These are phyloP conservation scores for Ligdia adustata DNA, from an alignment of 2,888 invertebrate species.

Conservation along the genomic window DNA sequence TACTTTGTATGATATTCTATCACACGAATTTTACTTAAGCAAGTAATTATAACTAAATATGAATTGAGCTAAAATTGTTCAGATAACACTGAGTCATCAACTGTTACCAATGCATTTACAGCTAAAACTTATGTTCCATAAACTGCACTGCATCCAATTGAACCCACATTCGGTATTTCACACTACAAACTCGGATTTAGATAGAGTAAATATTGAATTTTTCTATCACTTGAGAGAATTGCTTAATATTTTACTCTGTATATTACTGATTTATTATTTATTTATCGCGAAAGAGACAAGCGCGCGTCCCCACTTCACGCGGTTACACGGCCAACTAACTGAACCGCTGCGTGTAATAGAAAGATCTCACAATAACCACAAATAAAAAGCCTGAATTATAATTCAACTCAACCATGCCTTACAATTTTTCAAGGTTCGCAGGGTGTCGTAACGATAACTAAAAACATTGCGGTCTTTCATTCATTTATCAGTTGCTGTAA, in stretches of 20 bases:
- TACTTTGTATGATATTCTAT: too few species aligned
- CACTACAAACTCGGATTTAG: too few species aligned
- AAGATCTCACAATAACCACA: conserved; percentile 67
- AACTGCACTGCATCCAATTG: conserved; percentile 26
- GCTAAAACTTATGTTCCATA: conserved; percentile 19
- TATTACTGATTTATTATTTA: background rate
- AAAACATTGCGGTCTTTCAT: conserved; percentile 30
- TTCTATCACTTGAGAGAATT: conserved; percentile 1
- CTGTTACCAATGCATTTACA: conserved; percentile 5
- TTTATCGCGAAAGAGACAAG: conserved; percentile 38
- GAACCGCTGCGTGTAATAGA: conserved; percentile 58
- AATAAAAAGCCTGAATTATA: conserved; percentile 52
- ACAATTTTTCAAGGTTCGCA: conserved; percentile 50
- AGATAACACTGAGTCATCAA: conserved; percentile 5
- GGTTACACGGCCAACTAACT: conserved; percentile 62
- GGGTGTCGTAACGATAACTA: conserved; percentile 42
- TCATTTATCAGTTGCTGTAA: conserved; percentile 29
- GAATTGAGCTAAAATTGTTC: too few species aligned
- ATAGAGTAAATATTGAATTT: background rate
- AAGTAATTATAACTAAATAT: too few species aligned
- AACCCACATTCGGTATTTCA: conserved; percentile 7
- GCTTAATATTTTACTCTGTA: conserved; percentile 1
- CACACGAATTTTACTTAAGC: too few species aligned
- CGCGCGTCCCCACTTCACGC: conserved; percentile 54
- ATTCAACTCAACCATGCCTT: conserved; percentile 43